Evolutionary conservation across 23 tunicate species (phyloP), one percentile per base, ranked within the genome.

Genomic region (Trididemnum nubilum): DNA sequence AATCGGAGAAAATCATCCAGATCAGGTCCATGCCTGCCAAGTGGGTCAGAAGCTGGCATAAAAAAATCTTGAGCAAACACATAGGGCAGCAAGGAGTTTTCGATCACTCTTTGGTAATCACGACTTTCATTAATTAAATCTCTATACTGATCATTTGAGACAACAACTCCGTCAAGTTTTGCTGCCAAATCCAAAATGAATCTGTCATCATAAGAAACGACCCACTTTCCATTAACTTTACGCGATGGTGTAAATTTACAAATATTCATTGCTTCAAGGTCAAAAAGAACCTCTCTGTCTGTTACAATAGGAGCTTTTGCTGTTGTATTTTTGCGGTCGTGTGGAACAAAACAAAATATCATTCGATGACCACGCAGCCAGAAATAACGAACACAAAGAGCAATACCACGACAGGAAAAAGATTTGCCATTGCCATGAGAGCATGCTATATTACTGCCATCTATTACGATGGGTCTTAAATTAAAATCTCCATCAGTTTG

Each of bases 381-480:
- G 74, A 92, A 92, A 73, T 71, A 92, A 1, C 89, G 76, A 27
- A 82, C 92, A 44, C 91, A 86, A 30, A 92, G 73, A 23, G 97
- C 97, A 32, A 92, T 92, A 18, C 97, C 97, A 29, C 97, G 85
- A 72, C 88, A 86, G 7, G 97, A 92, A 72, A 67, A 92, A 5
- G 36, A 61, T 19, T 27, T 19, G 1, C 73, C 57, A 59, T 77
- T 76, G 19, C 94, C 94, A 61, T 89, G 87, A 21, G 81, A 59
- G 82, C 77, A 44, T 23, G 97, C 97, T 0, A 92, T 85, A 38
- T 92, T 92, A 60, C 92, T 78, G 2, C 97, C 97, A 72, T 92
- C 97, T 40, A 92, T 92, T 35, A 92, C 82, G 7, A 92, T 83
- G 1, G 92, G 92, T 50, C 92, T 86, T 59, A 92, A 77, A 73